Percentiles rank a stretch among this genome's conserved stretches.
phyloP scores from a whole-genome alignment of 2,797 vertebrate species.

The Cirrhinus mrigala region DNA sequence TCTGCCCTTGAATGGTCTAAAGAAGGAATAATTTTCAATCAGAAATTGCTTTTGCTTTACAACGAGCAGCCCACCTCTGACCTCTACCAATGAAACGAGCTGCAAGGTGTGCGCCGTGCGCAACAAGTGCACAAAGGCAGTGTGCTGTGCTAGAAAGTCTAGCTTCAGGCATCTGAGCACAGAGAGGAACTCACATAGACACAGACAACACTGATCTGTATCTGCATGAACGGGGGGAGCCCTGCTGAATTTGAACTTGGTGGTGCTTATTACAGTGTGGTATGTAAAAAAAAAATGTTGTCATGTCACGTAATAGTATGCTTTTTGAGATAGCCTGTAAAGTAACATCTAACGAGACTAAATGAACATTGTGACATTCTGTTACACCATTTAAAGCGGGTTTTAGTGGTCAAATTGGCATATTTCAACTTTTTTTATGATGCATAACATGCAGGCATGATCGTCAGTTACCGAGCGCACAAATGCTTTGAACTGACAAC shows the following conservation, averaged over 20 bases:
- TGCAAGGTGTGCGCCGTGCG: background rate
- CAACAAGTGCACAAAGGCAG: slow-evolving; percentile 35
- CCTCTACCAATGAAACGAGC: slow-evolving; percentile 20
- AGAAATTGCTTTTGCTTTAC: background rate
- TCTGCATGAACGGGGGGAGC: background rate
- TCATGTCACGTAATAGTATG: background rate
- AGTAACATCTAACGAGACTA: background rate
- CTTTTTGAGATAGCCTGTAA: background rate
- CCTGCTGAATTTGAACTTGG: background rate
- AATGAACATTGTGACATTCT: background rate
- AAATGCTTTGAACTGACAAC: background rate
- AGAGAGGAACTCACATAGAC: slow-evolving; percentile 20
- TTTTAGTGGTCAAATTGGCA: background rate
- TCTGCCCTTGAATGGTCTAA: background rate
- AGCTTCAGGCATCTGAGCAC: background rate
- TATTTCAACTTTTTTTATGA: background rate
- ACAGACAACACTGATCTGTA: background rate
- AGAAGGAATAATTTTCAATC: background rate
- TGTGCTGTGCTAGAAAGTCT: slow-evolving; percentile 11
- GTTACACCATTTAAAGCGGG: background rate
- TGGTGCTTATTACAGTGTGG: background rate
- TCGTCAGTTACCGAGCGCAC: background rate
- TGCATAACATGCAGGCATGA: background rate
- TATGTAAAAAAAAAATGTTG: background rate
- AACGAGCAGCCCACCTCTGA: background rate